Evolutionary conservation across 2,113 vertebrate species (phyloP).

Genomic region (Takifugu bimaculatus): DNA sequence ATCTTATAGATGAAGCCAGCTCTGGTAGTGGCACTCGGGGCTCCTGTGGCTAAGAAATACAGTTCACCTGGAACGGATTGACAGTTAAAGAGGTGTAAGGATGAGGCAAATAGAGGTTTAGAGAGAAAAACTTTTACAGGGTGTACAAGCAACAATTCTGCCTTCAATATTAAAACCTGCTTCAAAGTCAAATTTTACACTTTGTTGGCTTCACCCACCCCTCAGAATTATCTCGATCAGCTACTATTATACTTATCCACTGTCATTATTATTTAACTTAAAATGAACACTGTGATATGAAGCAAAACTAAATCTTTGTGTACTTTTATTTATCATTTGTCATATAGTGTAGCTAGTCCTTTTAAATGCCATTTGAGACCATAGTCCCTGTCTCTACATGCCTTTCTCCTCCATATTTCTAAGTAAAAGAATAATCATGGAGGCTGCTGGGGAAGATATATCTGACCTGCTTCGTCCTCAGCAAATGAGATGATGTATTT

Average conservation of each 20-base stretch:
- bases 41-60: slow-evolving; percentile 77
- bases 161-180: slow-evolving; percentile 20
- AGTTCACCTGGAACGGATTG: slow-evolving; percentile 69
- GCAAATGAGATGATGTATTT: slow-evolving; percentile 84
- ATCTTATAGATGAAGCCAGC: slow-evolving; percentile 78
- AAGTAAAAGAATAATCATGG: too few species aligned
- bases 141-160: background rate
- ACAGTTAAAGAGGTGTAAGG: background rate
- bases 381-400: too few species aligned
- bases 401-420: too few species aligned
- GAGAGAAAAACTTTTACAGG: too few species aligned
- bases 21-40: slow-evolving; percentile 68
- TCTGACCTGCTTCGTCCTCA: slow-evolving; percentile 79
- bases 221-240: background rate
- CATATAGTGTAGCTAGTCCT: too few species aligned
- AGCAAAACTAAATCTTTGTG: too few species aligned
- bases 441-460: too few species aligned
- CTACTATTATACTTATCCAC: too few species aligned
- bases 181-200: background rate
- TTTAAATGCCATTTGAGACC: too few species aligned
- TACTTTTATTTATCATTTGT: too few species aligned
- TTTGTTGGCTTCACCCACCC: background rate
- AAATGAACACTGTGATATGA: too few species aligned
- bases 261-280: too few species aligned
- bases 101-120: background rate